phyloP scores from a whole-genome alignment of 2,888 invertebrate genomes.

The Augochlorella aurata region DNA sequence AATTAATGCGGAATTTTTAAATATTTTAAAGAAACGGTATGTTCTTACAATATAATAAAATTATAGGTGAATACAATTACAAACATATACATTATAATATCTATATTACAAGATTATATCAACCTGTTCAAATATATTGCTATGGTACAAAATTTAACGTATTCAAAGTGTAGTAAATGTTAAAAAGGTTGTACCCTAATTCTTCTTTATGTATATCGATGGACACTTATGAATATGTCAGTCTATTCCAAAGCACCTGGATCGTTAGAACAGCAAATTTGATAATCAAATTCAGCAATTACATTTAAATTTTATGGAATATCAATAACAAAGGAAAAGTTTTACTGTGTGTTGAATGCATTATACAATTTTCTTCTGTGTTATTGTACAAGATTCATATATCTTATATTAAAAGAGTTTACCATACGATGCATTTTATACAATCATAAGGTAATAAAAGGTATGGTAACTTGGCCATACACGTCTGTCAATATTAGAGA shows the following conservation, averaged over 20 bases:
- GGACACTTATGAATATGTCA: constrained; percentile 33
- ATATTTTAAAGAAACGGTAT: constrained; percentile 5
- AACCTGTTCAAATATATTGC: constrained; percentile 20
- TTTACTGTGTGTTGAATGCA: constrained; percentile 33
- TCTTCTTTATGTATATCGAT: background rate
- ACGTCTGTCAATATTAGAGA: background rate
- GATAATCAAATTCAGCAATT: background rate
- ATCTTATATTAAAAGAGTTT: constrained; percentile 1
- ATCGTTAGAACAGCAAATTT: constrained; percentile 11
- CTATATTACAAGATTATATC: constrained; percentile 41
- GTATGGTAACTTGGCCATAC: background rate
- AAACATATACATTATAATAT: constrained; percentile 38
- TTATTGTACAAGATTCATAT: no score
- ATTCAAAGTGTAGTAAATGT: constrained; percentile 52
- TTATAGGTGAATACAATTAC: constrained; percentile 28
- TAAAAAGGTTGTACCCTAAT: background rate
- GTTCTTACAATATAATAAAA: background rate
- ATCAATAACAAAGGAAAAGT: constrained; percentile 2
- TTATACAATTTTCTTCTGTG: constrained; percentile 27
- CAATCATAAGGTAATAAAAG: background rate
- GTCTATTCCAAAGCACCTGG: constrained; percentile 41
- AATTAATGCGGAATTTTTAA: constrained; percentile 8
- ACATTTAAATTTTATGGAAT: background rate
- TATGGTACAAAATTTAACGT: constrained; percentile 51
- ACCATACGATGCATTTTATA: background rate